phyloP scores from a whole-genome alignment of 2,113 vertebrate species.

The Rattus norvegicus region GRCr8 NC_086033.1:17906501-17907000 shows the following conservation, averaged over 20 bases:
- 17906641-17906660: background rate
- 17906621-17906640: background rate
- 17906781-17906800: too few relatives aligned
- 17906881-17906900: background rate
- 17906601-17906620: background rate
- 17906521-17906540: accelerated
- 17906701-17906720: background rate
- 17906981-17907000: background rate
- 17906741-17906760: background rate
- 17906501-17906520: background rate
- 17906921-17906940: background rate
- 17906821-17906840: accelerated
- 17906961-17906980: background rate
- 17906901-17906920: background rate
- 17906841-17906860: background rate
- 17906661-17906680: background rate
- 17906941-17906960: background rate
- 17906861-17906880: background rate
- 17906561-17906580: background rate
- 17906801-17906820: background rate
- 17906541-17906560: background rate
- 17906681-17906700: too few relatives aligned
- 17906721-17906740: background rate
- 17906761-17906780: background rate
- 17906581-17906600: background rate